These are phyloP conservation scores for Physocephala rufipes DNA, from an alignment of 2,888 invertebrate species.

Conservation along the genomic window DNA sequence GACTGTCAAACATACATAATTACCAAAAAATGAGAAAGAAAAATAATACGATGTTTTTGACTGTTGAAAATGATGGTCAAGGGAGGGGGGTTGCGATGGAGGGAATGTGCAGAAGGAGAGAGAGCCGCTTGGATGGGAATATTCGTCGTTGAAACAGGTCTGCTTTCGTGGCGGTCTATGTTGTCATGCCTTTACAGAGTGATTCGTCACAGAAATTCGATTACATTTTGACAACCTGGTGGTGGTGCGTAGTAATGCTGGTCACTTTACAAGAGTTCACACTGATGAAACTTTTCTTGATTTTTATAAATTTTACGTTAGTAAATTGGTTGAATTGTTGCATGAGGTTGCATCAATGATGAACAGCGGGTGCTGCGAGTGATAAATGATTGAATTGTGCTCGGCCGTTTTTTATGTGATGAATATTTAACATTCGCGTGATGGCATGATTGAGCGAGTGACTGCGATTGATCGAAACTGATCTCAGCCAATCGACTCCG, in stretches of 20 bases:
- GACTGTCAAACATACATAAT: not conserved
- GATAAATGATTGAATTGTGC: constrained; percentile 37
- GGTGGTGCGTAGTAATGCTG: constrained; percentile 30
- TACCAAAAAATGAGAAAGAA: constrained; percentile 3
- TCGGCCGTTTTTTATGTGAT: constrained; percentile 4
- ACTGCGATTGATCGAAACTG: constrained; percentile 32
- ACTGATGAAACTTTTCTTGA: constrained; percentile 20
- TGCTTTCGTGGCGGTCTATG: no score
- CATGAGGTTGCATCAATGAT: constrained; percentile 38
- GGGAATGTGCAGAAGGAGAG: not conserved
- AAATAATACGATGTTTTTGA: not conserved
- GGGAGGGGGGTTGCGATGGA: not conserved
- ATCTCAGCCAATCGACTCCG: not conserved
- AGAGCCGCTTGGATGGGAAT: no score
- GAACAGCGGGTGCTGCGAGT: constrained; percentile 41
- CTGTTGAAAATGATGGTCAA: not conserved
- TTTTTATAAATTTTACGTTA: not conserved
- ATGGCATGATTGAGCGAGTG: constrained; percentile 32
- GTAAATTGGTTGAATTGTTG: constrained; percentile 33
- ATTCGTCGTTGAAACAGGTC: no score
- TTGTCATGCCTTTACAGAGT: constrained; percentile 42
- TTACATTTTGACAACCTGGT: constrained; percentile 37
- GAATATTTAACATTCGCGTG: constrained; percentile 4
- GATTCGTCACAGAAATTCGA: constrained; percentile 48
- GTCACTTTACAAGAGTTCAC: constrained; percentile 43